phyloP scores from a whole-genome alignment of 2,797 vertebrate genomes.

The Poecile montanus region DNA sequence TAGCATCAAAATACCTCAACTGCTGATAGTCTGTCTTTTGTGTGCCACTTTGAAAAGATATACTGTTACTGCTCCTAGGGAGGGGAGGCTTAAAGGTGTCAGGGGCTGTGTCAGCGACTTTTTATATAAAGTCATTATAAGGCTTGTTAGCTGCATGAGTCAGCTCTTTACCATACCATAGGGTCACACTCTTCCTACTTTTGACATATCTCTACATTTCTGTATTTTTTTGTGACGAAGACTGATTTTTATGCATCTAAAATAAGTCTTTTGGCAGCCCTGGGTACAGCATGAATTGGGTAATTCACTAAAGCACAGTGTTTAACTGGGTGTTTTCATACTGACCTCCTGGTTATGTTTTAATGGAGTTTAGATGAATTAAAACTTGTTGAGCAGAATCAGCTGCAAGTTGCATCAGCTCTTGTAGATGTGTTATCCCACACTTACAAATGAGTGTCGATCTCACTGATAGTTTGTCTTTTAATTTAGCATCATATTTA shows the following conservation, averaged over 20 bases:
- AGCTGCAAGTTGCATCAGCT: background rate
- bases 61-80: background rate
- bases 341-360: background rate
- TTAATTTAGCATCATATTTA: background rate
- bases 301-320: background rate
- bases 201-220: background rate
- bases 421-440: background rate
- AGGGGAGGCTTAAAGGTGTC: background rate
- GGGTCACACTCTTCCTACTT: background rate
- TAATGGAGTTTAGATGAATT: background rate
- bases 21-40: background rate
- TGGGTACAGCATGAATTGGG: background rate
- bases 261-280: background rate
- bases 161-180: background rate
- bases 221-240: background rate
- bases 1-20: background rate
- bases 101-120: background rate
- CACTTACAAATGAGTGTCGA: rapidly evolving
- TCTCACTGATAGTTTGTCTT: background rate
- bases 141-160: background rate
- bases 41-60: background rate
- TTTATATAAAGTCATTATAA: background rate
- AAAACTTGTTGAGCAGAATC: background rate
- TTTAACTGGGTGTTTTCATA: background rate
- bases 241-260: background rate